phyloP scores from a whole-genome alignment of 2,113 vertebrate genomes.

The Thamnaconus septentrionalis region DNA sequence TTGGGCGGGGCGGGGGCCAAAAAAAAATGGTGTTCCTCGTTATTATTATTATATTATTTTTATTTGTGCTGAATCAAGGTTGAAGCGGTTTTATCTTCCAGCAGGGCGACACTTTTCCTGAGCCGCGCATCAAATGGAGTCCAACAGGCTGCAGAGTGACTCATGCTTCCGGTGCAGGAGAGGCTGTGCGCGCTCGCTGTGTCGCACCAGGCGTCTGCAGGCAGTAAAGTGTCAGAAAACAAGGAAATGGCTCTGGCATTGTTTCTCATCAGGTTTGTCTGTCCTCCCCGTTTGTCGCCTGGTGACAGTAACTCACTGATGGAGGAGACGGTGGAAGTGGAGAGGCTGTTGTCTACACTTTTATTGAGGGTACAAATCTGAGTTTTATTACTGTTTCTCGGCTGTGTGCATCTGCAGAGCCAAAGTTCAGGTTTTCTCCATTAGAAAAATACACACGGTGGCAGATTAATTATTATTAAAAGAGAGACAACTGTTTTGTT shows the following conservation, averaged over 20 bases:
- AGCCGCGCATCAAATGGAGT: conserved; percentile 21
- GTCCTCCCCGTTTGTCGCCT: conserved; percentile 41
- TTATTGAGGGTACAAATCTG: conserved; percentile 42
- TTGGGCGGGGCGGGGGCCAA: no score
- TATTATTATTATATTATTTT: conserved; percentile 22
- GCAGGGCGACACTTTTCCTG: conserved; percentile 16
- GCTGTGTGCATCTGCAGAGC: no score
- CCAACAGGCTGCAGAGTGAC: conserved; percentile 8
- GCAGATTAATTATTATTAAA: no score
- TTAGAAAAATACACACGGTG: no score
- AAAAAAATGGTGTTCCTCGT: conserved; percentile 8
- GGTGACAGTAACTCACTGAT: conserved; percentile 18
- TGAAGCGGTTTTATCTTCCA: conserved; percentile 11
- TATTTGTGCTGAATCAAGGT: conserved; percentile 24
- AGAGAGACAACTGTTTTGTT: no score
- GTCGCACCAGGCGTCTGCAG: background rate
- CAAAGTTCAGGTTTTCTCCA: no score
- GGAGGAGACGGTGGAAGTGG: background rate
- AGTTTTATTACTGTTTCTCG: conserved; percentile 29
- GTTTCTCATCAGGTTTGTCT: conserved; percentile 64
- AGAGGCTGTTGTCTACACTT: conserved; percentile 3
- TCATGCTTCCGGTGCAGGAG: conserved; percentile 23
- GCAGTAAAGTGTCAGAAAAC: conserved; percentile 38
- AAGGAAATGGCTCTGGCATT: conserved; percentile 39
- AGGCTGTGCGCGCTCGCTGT: conserved; percentile 18